These are phyloP conservation scores for Apoda limacodes DNA, from an alignment of 2,888 invertebrate genomes.

Conservation along the genomic window DNA sequence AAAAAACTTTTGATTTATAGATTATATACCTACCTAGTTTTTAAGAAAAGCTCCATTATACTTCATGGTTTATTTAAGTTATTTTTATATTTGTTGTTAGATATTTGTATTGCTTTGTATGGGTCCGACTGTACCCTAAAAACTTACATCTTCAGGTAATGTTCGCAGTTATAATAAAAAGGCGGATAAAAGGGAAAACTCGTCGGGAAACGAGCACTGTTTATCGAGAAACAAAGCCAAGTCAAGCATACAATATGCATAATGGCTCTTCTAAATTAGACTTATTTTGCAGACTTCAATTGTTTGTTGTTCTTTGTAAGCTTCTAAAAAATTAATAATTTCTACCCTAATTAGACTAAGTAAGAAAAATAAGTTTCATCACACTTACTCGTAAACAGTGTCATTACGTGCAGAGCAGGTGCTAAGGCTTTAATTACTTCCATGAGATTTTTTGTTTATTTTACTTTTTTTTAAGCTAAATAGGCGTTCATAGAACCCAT, in stretches of 20 bases:
- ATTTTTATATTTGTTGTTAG: too few species aligned
- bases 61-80: too few species aligned
- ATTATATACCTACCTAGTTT: too few species aligned
- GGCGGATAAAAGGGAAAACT: conserved; percentile 42
- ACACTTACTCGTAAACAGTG: too few species aligned
- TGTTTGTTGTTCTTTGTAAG: conserved; percentile 48
- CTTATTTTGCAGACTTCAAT: conserved; percentile 44
- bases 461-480: background rate
- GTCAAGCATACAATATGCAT: conserved; percentile 58
- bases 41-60: too few species aligned
- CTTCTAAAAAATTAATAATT: too few species aligned
- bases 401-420: too few species aligned
- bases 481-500: background rate
- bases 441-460: background rate
- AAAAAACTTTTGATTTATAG: too few species aligned
- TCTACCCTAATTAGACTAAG: conserved; percentile 5
- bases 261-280: conserved; percentile 62
- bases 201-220: conserved; percentile 42
- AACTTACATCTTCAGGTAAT: conserved; percentile 49
- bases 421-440: too few species aligned
- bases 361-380: background rate
- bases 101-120: too few species aligned
- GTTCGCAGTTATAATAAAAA: conserved; percentile 54
- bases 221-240: conserved; percentile 58
- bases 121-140: conserved; percentile 30